Evolutionary conservation across 2,113 vertebrate species (phyloP).

Genomic region (Spermophilus dauricus): DNA sequence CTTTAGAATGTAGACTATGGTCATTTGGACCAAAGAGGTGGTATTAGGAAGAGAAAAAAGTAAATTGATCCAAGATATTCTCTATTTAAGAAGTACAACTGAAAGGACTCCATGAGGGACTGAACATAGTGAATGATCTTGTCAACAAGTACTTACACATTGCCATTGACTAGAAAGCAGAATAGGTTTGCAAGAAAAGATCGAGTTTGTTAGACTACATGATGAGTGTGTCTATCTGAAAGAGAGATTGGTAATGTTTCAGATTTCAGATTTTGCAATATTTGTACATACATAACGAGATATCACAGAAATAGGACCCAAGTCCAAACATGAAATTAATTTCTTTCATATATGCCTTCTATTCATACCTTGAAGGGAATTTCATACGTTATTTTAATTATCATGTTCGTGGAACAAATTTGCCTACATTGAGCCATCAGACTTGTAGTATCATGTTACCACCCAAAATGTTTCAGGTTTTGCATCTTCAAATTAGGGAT

Average conservation of each 20-base stretch:
- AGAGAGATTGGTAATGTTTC: too few species aligned
- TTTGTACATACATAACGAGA: neutral
- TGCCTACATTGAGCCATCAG: neutral
- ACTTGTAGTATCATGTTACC: neutral
- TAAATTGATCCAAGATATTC: neutral
- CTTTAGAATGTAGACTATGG: neutral
- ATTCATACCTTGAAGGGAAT: neutral
- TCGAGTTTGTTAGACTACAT: neutral
- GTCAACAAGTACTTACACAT: neutral
- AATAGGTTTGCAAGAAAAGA: neutral
- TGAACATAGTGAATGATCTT: neutral
- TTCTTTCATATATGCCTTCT: neutral
- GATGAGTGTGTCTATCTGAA: neutral
- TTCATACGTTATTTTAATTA: neutral
- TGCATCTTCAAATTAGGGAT: neutral
- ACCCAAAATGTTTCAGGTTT: neutral
- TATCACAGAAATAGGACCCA: neutral
- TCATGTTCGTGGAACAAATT: neutral
- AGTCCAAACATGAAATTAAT: neutral
- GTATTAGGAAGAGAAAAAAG: neutral
- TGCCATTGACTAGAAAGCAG: neutral
- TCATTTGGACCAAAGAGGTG: neutral
- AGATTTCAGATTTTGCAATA: neutral
- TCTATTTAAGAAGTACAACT: neutral
- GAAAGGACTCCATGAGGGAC: neutral